Evolutionary conservation across 2,888 invertebrate genomes (phyloP).

Genomic region (Xanthorhoe designata): DNA sequence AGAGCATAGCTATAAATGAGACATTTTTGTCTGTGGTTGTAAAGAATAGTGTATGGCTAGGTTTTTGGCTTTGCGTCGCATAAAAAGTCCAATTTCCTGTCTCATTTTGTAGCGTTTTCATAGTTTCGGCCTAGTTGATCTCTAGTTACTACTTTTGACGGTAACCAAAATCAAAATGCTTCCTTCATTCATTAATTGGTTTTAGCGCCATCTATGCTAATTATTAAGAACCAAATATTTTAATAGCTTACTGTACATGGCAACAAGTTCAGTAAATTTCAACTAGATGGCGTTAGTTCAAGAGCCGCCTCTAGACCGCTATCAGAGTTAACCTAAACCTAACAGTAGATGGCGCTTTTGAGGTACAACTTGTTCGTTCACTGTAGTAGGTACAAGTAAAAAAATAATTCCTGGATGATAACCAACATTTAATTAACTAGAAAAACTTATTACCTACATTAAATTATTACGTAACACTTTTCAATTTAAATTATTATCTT

Average conservation of each 20-base stretch:
- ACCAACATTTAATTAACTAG: too few species aligned
- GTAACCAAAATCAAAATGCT: neutral
- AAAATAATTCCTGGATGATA: too few species aligned
- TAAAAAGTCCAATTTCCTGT: neutral
- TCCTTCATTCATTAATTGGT: neutral
- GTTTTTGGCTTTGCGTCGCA: neutral
- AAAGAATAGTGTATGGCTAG: neutral
- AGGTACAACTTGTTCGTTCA: too few species aligned
- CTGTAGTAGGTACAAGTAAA: too few species aligned
- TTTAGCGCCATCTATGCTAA: conserved; percentile 4
- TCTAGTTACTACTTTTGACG: too few species aligned
- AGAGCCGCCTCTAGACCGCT: neutral
- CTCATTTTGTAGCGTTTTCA: neutral
- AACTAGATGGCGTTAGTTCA: conserved; percentile 2
- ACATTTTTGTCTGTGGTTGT: neutral
- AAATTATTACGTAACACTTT: too few species aligned
- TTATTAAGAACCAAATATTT: neutral
- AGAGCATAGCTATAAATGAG: neutral
- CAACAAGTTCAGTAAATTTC: neutral
- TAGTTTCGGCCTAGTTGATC: neutral
- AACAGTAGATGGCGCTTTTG: neutral
- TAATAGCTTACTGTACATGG: neutral
- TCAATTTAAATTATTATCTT: too few species aligned
- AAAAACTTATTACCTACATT: too few species aligned
- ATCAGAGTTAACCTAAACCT: neutral